phyloP scores from a whole-genome alignment of 1,140 invertebrate genomes.

The Paralvinella palmiformis region DNA sequence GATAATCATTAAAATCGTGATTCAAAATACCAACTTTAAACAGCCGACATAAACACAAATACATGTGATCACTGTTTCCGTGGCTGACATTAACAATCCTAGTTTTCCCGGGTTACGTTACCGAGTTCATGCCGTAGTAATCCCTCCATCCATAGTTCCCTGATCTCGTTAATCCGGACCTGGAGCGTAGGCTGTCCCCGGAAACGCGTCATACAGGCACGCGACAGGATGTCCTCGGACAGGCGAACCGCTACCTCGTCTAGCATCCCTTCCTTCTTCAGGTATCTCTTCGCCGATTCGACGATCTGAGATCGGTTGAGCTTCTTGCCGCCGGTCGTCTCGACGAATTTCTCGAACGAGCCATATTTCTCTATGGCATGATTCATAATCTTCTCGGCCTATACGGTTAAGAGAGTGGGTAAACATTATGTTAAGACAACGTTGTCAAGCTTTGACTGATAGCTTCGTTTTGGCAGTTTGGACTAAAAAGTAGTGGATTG shows the following conservation, averaged over 20 bases:
- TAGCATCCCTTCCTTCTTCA: constrained; percentile 24
- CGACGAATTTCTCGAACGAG: constrained; percentile 42
- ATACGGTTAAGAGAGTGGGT: too few relatives aligned
- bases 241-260: constrained; percentile 28
- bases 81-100: too few relatives aligned
- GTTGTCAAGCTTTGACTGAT: too few relatives aligned
- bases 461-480: too few relatives aligned
- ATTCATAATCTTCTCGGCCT: constrained; percentile 41
- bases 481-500: too few relatives aligned
- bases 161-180: constrained; percentile 34
- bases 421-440: too few relatives aligned
- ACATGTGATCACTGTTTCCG: too few relatives aligned
- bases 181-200: constrained; percentile 35
- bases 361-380: constrained; percentile 34
- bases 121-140: constrained; percentile 42
- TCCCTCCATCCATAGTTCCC: constrained; percentile 40
- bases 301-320: constrained; percentile 30
- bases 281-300: constrained; percentile 28
- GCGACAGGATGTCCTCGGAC: constrained; percentile 36
- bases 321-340: constrained; percentile 33
- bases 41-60: too few relatives aligned
- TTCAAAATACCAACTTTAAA: too few relatives aligned
- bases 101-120: constrained; percentile 16
- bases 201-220: constrained; percentile 38
- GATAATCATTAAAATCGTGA: too few relatives aligned